A percentile compares a stretch with the other conserved stretches of the same genome.
Evolutionary conservation across 2,888 invertebrate species (phyloP).

Genomic region (Chloroclysta siterata): DNA sequence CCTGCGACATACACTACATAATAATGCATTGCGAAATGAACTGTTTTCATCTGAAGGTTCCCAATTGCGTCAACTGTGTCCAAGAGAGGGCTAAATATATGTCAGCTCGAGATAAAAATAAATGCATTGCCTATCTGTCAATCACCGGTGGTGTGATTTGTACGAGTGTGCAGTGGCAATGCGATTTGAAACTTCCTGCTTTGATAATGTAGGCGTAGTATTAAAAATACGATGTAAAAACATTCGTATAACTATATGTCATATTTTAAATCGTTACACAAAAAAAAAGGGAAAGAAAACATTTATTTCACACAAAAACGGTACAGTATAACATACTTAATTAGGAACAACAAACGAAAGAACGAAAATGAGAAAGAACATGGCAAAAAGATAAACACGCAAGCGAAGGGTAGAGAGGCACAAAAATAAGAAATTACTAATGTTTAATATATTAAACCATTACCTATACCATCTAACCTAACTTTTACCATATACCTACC

Average conservation of each 20-base stretch:
- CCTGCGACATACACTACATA: not conserved
- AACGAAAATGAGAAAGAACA: too few species aligned
- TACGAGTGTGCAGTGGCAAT: not conserved
- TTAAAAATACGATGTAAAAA: not conserved
- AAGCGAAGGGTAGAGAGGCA: too few species aligned
- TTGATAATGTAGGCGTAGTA: not conserved
- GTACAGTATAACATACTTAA: too few species aligned
- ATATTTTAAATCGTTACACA: too few species aligned
- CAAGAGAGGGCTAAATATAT: conserved; percentile 54
- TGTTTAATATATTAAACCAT: too few species aligned
- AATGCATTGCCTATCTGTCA: conserved; percentile 48
- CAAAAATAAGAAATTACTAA: too few species aligned
- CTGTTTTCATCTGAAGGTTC: conserved; percentile 51
- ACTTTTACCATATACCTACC: too few species aligned
- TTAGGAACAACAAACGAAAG: too few species aligned
- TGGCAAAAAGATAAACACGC: too few species aligned
- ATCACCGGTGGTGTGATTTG: conserved; percentile 36
- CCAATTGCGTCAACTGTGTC: conserved; percentile 55
- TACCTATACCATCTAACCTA: too few species aligned
- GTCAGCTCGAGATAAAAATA: conserved; percentile 51
- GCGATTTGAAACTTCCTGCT: conserved; percentile 7
- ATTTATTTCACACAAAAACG: too few species aligned
- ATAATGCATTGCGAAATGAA: conserved; percentile 16
- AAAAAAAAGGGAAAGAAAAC: too few species aligned
- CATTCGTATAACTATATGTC: not conserved